Base-by-base conservation (phyloP, 1,140 invertebrate genomes). In the Calosoma granatense region DNA sequence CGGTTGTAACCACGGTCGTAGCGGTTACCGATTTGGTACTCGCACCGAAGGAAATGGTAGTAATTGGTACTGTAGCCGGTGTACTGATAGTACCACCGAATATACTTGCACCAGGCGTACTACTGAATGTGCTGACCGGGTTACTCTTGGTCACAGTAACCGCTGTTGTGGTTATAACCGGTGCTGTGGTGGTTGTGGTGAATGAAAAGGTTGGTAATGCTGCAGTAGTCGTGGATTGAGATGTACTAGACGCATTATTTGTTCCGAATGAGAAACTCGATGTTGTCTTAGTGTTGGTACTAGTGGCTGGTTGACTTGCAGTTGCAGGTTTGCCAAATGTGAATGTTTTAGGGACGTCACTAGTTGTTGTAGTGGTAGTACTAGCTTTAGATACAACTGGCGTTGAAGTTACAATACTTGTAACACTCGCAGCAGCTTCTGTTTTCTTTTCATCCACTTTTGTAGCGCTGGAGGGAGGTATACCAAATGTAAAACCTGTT, bases 401-500 rank as follows among this genome's bases (percentile, higher is more conserved):
- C 22, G 22, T 51, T 0, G 54, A 2, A 12, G 53, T 54, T 6
- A n/a, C n/a, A 47, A 11, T 20, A 39, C 22, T 22, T n/a, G 54
- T 12, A 3, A 6, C 17, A 22, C 12, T 12, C 19, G 57, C 59
- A 30, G 59, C 57, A 20, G 59, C 56, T 22, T 41, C 22, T 0
- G 61, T 51, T 17, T 58, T 22, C 14, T 61, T 56, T 11, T 56
- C n/a, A 19, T 60, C 47, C 12, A 21, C 15, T 43, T 12, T 51
- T 0, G 54, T 1, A 12, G 53, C 20, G 14, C 26, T 39, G 51
- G 54, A 11, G 23, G 62, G 43, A 21, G 58, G 55, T 51, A 63
- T 62, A 52, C 64, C 64, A 57, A 67, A 64, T 22, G 55, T 64
- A 56, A 66, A 67, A 9, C 54, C 41, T 17, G 58, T 22, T 9